phyloP scores from a whole-genome alignment of 2,113 vertebrate genomes.

The Psammodynastes pulverulentus region DNA sequence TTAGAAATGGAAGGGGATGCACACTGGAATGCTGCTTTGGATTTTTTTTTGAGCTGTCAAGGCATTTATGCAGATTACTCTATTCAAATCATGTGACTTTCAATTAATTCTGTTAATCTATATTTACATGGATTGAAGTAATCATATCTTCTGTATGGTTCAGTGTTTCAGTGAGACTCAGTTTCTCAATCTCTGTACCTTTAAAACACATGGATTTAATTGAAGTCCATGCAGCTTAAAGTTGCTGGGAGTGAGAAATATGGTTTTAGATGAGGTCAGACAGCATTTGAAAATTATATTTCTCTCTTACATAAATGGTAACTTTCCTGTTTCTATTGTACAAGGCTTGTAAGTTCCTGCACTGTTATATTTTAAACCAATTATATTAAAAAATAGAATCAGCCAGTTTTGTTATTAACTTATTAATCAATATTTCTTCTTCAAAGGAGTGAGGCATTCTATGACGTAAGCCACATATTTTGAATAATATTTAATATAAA shows the following conservation, averaged over 20 bases:
- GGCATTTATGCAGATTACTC: not conserved
- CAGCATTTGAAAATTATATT: not conserved
- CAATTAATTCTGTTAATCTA: not conserved
- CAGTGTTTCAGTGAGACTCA: not conserved
- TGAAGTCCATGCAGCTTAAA: not conserved
- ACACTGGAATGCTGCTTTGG: not conserved
- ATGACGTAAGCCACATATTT: not conserved
- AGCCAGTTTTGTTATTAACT: not conserved
- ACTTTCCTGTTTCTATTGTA: not conserved
- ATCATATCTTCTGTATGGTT: not conserved
- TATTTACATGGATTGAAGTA: not conserved
- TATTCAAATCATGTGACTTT: no score
- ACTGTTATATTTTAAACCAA: not conserved
- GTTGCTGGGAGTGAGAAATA: not conserved
- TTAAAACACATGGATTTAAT: not conserved
- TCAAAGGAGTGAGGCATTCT: not conserved
- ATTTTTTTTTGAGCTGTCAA: not conserved
- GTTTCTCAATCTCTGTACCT: not conserved
- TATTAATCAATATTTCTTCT: not conserved
- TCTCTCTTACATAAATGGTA: not conserved
- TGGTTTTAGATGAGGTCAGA: not conserved
- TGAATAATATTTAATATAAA: not conserved
- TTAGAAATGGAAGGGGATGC: not conserved
- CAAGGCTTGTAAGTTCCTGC: not conserved
- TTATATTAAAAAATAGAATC: not conserved